Evolutionary conservation across 2,113 vertebrate species (phyloP), one percentile per base, ranked within the genome.

Genomic region (Glaucomys volans): DNA sequence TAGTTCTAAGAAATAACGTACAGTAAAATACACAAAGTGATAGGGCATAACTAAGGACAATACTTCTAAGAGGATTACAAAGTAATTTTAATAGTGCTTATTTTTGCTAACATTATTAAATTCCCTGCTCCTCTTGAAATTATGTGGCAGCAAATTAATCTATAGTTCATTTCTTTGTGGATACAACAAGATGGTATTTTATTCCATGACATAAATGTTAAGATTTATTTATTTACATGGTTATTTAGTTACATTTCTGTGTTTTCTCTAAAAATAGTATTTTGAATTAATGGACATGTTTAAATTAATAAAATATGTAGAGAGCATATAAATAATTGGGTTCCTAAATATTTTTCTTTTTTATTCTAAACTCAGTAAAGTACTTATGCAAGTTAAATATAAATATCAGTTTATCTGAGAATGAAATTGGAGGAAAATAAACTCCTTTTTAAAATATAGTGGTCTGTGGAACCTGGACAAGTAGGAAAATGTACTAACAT

Each of bases 51-150:
- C n/a, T 90, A 69, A 12, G 20, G 9, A n/a, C 8, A 72, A 10
- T 71, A 22, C 2, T 66, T n/a, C 5, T 8, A 77, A 50, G 8
- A 92, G 8, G 4, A 75, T 47, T 52, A 67, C 8, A 40, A 75
- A 86, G 5, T 10, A 47, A 72, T 86, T 52, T 92, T 76, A n/a
- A 81, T 3, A n/a, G 24, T 26, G 4, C 8, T 40, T 52, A 37
- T n/a, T 81, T 94, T 90, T 94, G 8, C 76, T 86, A 87, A 79
- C 16, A 66, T 79, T 74, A 44, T 59, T 67, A 44, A 84, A 42
- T 50, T 54, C 17, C 26, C 2, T 75, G 28, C 17, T 62, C 32
- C 22, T 75, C n/a, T 74, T 81, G 32, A 85, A 72, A 71, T 71
- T 11, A 57, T 77, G 11, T 4, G 8, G 13, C 20, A 77, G 57